Conservation (phyloP, 2,888 invertebrate genomes). For the Aleiodes alternator region DNA sequence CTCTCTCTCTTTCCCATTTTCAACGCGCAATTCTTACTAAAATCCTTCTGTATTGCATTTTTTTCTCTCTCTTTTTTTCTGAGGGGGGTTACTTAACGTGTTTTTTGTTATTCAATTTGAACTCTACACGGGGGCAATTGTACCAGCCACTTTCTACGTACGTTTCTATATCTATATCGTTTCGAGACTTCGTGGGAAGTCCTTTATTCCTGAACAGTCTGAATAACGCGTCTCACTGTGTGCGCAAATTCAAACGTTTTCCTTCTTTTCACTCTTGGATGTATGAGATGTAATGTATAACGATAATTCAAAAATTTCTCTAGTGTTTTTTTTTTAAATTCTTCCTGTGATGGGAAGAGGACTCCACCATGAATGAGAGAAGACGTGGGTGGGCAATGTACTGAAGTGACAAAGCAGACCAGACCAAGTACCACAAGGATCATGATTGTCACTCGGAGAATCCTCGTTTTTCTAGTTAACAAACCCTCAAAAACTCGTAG, state of each 20-base stretch:
- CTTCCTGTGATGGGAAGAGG: background rate
- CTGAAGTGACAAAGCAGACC: conserved; percentile 35
- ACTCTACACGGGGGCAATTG: conserved; percentile 55
- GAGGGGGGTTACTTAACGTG: conserved; percentile 17
- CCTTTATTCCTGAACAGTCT: conserved; percentile 5
- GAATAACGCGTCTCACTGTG: conserved; percentile 3
- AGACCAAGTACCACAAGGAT: conserved; percentile 29
- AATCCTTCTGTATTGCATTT: background rate
- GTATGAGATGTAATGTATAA: too few relatives aligned
- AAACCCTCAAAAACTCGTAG: conserved; percentile 61
- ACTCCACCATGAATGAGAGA: conserved; percentile 28
- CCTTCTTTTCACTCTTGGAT: background rate
- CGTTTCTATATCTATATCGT: conserved; percentile 20
- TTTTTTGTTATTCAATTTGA: conserved; percentile 43
- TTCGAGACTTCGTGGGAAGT: background rate
- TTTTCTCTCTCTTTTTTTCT: background rate
- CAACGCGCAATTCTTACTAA: conserved; percentile 64
- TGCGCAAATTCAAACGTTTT: conserved; percentile 1
- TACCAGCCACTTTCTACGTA: conserved; percentile 60
- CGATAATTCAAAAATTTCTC: too few relatives aligned
- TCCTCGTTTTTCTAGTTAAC: conserved; percentile 58
- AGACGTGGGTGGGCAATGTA: conserved; percentile 54
- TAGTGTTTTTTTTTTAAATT: background rate
- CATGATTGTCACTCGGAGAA: conserved; percentile 45
- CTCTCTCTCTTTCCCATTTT: conserved; percentile 55